Evolutionary conservation across 2,113 vertebrate species (phyloP).

Genomic region (Crotalus helleri): DNA sequence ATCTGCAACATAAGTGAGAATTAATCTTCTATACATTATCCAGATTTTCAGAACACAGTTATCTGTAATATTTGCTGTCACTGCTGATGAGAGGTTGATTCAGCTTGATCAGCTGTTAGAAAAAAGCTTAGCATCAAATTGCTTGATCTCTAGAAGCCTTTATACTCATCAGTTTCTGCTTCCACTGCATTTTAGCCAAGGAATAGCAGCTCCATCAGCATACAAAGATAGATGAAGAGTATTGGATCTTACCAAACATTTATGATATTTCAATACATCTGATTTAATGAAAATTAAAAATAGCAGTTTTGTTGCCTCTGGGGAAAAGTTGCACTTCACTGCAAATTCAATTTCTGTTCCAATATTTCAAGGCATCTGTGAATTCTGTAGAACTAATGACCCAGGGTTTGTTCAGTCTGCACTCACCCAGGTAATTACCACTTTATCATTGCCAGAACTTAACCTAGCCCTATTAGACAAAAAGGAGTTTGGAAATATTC

Average conservation of each 20-base stretch:
- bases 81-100: not conserved
- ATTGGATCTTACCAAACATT: not conserved
- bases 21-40: not conserved
- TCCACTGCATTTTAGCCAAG: not conserved
- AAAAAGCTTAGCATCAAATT: not conserved
- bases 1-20: not conserved
- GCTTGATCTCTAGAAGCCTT: not conserved
- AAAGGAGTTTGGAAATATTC: constrained; percentile 18
- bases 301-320: constrained; percentile 21
- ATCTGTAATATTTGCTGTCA: not conserved
- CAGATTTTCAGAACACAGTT: not conserved
- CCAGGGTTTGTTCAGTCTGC: not conserved
- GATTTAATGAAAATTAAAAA: constrained; percentile 29
- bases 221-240: not conserved
- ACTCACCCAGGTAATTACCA: constrained; percentile 4
- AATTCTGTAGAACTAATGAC: constrained; percentile 17
- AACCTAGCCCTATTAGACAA: not conserved
- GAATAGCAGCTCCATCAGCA: not conserved
- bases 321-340: constrained; percentile 26
- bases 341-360: constrained; percentile 18
- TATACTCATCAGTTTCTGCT: not conserved
- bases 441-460: constrained; percentile 22
- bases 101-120: not conserved
- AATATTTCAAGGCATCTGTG: constrained; percentile 25
- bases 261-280: constrained; percentile 12